These are phyloP conservation scores for Ischnus inquisitorius DNA, from an alignment of 2,888 invertebrate species.

Conservation along the genomic window DNA sequence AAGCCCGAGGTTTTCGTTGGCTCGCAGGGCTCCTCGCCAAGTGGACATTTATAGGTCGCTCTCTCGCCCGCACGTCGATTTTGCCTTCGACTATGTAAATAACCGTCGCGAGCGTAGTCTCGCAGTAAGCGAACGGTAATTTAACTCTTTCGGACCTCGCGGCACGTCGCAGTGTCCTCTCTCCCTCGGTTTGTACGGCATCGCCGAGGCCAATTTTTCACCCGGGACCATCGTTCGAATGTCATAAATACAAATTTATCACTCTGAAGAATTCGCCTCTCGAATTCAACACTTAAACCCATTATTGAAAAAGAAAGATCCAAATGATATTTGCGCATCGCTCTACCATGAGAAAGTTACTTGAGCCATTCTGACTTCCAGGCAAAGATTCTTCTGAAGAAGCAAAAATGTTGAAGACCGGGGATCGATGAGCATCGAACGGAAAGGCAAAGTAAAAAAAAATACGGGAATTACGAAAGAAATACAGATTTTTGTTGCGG, in stretches of 20 bases:
- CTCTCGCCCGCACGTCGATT: constrained; percentile 62
- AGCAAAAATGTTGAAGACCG: too few species aligned
- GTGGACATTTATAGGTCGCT: constrained; percentile 74
- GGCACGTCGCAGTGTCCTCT: not conserved
- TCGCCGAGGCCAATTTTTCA: constrained; percentile 29
- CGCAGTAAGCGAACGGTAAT: constrained; percentile 51
- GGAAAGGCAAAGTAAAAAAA: not conserved
- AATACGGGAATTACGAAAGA: not conserved
- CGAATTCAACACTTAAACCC: too few species aligned
- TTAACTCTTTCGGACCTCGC: constrained; percentile 50
- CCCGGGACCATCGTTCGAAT: constrained; percentile 13
- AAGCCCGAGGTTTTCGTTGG: not conserved
- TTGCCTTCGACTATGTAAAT: constrained; percentile 68
- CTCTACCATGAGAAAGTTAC: too few species aligned
- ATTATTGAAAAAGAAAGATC: too few species aligned
- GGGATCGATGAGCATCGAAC: not conserved
- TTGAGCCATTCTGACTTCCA: too few species aligned
- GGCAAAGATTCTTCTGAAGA: too few species aligned
- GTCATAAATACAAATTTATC: not conserved
- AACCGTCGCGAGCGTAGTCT: constrained; percentile 32
- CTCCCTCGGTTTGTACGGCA: not conserved
- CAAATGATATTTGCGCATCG: too few species aligned
- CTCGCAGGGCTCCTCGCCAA: constrained; percentile 67
- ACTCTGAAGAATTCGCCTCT: not conserved
- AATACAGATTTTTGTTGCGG: not conserved